phyloP scores from a whole-genome alignment of 2,113 vertebrate species.

The Channa maculata region DNA sequence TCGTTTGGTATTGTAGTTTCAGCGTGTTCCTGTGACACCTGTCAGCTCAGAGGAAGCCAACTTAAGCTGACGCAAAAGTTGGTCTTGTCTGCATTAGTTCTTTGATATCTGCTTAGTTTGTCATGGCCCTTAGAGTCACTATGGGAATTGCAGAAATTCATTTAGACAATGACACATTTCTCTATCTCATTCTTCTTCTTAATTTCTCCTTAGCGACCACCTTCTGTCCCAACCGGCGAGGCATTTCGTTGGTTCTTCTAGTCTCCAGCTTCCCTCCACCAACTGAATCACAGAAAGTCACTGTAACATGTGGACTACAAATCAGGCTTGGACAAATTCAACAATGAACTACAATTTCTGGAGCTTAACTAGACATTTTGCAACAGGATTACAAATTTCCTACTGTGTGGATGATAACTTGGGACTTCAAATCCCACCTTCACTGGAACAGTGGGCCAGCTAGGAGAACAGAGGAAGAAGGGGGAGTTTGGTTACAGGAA shows the following conservation, averaged over 20 bases:
- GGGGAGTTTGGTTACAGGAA: constrained; percentile 37
- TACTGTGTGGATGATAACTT: constrained; percentile 16
- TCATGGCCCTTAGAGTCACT: no score
- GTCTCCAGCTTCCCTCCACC: neutral
- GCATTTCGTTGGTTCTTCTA: constrained; percentile 83
- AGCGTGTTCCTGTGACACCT: no score
- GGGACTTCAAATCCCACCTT: constrained; percentile 39
- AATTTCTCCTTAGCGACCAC: constrained; percentile 63
- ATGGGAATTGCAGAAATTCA: no score
- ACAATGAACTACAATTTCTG: constrained; percentile 10
- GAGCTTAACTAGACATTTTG: constrained; percentile 17
- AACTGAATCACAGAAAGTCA: constrained; percentile 29
- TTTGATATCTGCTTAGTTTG: no score
- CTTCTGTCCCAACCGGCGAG: constrained; percentile 74
- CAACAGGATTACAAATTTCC: constrained; percentile 40
- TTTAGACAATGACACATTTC: no score
- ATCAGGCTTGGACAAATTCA: constrained; percentile 1
- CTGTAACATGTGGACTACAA: constrained; percentile 7
- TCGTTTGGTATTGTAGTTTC: no score
- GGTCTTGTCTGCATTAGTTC: no score
- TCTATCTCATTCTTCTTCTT: neutral
- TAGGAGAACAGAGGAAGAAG: constrained; percentile 27
- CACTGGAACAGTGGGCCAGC: constrained; percentile 14
- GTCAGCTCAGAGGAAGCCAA: no score
- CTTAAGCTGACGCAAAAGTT: no score